Percentiles rank a stretch among this genome's conserved stretches.
phyloP scores from a whole-genome alignment of 2,113 vertebrate species.

The Fulmarus glacialis region DNA sequence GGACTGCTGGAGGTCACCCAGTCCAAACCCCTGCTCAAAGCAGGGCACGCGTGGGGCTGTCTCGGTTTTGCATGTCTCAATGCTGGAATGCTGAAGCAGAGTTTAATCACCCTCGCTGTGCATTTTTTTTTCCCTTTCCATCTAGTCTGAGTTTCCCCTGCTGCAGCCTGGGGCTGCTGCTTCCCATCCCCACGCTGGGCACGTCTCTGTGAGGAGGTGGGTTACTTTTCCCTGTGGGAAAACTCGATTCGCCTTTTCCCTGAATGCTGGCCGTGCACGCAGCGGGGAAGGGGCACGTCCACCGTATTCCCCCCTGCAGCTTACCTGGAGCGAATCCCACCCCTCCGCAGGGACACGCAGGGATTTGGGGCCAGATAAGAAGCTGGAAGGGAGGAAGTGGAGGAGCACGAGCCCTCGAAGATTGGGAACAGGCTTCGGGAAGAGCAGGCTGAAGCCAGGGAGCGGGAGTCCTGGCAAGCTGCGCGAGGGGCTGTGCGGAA shows the following conservation, averaged over 20 bases:
- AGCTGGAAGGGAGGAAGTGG: neutral
- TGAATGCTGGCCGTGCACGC: fast-evolving
- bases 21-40: neutral
- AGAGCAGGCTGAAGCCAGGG: neutral
- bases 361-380: neutral
- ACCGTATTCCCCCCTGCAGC: fast-evolving
- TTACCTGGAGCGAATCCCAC: neutral
- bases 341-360: neutral
- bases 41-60: neutral
- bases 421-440: fast-evolving
- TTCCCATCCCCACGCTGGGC: neutral
- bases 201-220: neutral
- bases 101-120: neutral
- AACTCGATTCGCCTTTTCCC: neutral
- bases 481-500: neutral
- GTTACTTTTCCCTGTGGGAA: fast-evolving
- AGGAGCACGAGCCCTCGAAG: fast-evolving
- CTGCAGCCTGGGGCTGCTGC: neutral
- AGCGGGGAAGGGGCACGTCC: fast-evolving
- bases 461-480: neutral
- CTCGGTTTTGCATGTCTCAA: fast-evolving
- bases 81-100: neutral
- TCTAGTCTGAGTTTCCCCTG: neutral
- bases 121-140: neutral
- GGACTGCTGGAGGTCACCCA: neutral